Conservation (phyloP, 2,888 invertebrate species). For the Sesamia inferens region DNA sequence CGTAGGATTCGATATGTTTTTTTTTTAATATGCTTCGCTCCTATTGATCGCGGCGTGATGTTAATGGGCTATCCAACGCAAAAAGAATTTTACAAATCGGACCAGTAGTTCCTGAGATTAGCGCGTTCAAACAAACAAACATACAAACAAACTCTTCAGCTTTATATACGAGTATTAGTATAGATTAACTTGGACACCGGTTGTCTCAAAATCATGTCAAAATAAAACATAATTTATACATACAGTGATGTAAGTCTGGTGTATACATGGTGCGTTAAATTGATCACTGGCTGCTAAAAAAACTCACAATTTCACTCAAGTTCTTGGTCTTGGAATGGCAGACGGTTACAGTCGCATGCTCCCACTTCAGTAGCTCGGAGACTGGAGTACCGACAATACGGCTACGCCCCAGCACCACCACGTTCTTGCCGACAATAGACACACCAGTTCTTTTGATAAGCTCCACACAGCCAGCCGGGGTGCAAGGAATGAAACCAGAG, state of each 20-base stretch:
- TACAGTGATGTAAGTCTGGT: neutral
- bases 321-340: conserved; percentile 98
- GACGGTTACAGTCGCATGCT: conserved; percentile 98
- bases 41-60: too few relatives aligned
- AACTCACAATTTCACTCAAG: conserved; percentile 92
- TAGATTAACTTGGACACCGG: too few relatives aligned
- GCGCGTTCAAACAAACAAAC: too few relatives aligned
- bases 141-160: too few relatives aligned
- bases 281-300: neutral
- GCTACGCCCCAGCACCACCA: conserved; percentile 98
- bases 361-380: conserved; percentile 98
- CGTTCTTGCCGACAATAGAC: conserved; percentile 94
- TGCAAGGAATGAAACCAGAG: conserved; percentile 97
- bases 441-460: conserved; percentile 95
- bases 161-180: too few relatives aligned
- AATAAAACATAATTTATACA: too few relatives aligned
- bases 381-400: conserved; percentile 99
- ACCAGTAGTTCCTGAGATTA: too few relatives aligned
- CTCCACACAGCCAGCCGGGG: conserved; percentile 98
- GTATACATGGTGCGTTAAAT: neutral
- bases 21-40: too few relatives aligned
- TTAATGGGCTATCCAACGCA: too few relatives aligned
- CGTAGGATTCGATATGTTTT: too few relatives aligned
- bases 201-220: too few relatives aligned
- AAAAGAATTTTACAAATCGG: too few relatives aligned